These are phyloP conservation scores for Bilobella aurantiaca DNA, from an alignment of 1,140 invertebrate species.

Conservation along the genomic window DNA sequence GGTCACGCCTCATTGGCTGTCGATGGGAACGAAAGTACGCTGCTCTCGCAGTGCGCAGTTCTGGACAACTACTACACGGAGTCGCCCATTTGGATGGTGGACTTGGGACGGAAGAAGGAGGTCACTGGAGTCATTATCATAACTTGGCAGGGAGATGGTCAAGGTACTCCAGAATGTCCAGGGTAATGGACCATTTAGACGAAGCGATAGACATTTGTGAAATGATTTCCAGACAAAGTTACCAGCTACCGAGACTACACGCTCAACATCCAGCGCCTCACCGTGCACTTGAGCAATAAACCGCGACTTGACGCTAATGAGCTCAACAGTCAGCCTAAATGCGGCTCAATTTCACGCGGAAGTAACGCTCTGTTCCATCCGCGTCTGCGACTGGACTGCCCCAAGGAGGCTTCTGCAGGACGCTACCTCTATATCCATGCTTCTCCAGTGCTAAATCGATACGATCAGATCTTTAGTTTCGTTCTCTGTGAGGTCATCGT, in stretches of 20 bases:
- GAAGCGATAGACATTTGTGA: too few species aligned
- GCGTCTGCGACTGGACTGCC: constrained; percentile 45
- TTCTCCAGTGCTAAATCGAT: constrained; percentile 45
- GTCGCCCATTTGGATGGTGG: constrained; percentile 49
- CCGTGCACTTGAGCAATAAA: constrained; percentile 46
- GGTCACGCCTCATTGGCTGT: constrained; percentile 41
- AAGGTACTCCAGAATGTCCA: too few species aligned
- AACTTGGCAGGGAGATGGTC: constrained; percentile 48
- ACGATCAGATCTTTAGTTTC: constrained; percentile 46
- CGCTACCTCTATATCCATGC: constrained; percentile 49
- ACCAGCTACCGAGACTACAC: constrained; percentile 44
- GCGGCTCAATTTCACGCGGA: constrained; percentile 44
- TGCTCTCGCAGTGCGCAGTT: constrained; percentile 44
- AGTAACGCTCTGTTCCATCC: constrained; percentile 46
- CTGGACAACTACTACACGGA: constrained; percentile 50
- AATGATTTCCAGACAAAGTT: constrained; percentile 40
- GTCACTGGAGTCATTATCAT: constrained; percentile 45
- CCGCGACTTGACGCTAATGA: constrained; percentile 37
- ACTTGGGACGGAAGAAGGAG: constrained; percentile 42
- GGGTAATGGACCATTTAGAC: too few species aligned
- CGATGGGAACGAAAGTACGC: constrained; percentile 40
- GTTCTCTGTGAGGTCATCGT: constrained; percentile 49
- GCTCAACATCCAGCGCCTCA: constrained; percentile 46
- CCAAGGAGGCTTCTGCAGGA: constrained; percentile 40
- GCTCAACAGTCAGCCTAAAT: constrained; percentile 40